Percentiles rank a stretch among this genome's conserved stretches.
These are phyloP conservation scores for Aleadryas rufinucha DNA, from an alignment of 2,113 vertebrate genomes.

Conservation along the genomic window DNA sequence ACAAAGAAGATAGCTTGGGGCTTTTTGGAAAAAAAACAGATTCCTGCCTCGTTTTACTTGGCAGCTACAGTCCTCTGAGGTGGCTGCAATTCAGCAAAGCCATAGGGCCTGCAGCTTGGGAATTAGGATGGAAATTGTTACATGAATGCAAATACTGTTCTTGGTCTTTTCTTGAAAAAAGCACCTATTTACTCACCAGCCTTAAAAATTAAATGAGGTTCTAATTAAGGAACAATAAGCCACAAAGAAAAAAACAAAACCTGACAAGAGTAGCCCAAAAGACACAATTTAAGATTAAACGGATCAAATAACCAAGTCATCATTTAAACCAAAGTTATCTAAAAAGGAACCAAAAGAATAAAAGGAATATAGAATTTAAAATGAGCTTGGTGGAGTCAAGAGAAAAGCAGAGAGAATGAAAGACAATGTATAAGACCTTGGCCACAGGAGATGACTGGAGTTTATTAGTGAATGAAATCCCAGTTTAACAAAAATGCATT, in stretches of 20 bases:
- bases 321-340: not conserved
- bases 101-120: not conserved
- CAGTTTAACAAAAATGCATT: not conserved
- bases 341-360: not conserved
- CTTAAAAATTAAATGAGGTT: not conserved
- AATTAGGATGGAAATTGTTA: conserved; percentile 14
- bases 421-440: not conserved
- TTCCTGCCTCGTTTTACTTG: conserved; percentile 17
- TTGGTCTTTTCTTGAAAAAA: not conserved
- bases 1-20: conserved; percentile 32
- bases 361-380: not conserved
- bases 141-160: conserved; percentile 12
- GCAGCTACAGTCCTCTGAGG: conserved; percentile 3
- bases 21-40: conserved; percentile 16
- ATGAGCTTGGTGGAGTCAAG: not conserved
- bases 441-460: not conserved
- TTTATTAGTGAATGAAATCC: not conserved
- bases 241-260: not conserved
- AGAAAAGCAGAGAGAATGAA: not conserved
- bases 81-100: conserved; percentile 24
- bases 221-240: not conserved
- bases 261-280: not conserved
- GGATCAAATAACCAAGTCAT: not conserved
- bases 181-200: not conserved
- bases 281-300: not conserved